These are phyloP conservation scores for Pectinophora gossypiella DNA, from an alignment of 1,140 invertebrate species.

Conservation along the genomic window DNA sequence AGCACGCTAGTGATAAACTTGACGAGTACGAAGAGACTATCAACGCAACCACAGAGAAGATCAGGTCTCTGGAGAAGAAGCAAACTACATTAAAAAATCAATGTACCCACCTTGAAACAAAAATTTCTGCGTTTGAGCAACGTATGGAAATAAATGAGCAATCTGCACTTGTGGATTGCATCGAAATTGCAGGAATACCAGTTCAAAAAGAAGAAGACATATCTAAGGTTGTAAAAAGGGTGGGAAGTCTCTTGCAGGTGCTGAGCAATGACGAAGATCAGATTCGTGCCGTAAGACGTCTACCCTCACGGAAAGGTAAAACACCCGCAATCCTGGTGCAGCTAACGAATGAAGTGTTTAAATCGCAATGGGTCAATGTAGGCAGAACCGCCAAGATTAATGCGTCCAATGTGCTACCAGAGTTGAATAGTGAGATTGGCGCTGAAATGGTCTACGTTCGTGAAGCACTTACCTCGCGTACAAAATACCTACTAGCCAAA, in stretches of 20 bases:
- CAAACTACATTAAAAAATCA: slow-evolving; percentile 1
- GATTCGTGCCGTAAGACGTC: background rate
- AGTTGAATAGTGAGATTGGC: background rate
- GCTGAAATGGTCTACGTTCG: background rate
- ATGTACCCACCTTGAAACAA: slow-evolving; percentile 4
- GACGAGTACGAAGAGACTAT: background rate
- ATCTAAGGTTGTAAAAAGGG: background rate
- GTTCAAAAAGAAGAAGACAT: background rate
- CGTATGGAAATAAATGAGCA: background rate
- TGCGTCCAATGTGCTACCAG: background rate
- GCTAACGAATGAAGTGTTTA: background rate
- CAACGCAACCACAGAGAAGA: background rate
- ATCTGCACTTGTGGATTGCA: background rate
- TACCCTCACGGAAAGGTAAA: slow-evolving; percentile 2
- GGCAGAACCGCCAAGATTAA: background rate
- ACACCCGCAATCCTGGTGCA: background rate
- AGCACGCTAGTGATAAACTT: background rate
- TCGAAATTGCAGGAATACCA: background rate
- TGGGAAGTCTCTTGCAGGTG: background rate
- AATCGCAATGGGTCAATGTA: background rate
- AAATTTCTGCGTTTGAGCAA: slow-evolving; percentile 2
- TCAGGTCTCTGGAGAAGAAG: background rate
- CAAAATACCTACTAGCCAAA: background rate
- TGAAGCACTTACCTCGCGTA: background rate
- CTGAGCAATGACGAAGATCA: background rate